Evolutionary conservation across 2,888 invertebrate genomes (phyloP).

Genomic region (Machimus atricapillus): DNA sequence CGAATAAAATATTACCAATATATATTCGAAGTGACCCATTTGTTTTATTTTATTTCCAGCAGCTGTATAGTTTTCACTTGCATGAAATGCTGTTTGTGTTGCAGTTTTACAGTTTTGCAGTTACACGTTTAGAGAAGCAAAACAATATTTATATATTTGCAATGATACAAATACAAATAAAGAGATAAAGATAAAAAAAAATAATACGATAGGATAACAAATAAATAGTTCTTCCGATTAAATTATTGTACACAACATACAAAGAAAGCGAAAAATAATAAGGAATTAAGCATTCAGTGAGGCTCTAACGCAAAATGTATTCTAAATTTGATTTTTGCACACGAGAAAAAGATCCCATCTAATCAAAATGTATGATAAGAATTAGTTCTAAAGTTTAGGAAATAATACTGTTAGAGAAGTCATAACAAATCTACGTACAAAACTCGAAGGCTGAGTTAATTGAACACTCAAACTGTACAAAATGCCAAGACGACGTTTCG

Average conservation of each 20-base stretch:
- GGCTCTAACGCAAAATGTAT: neutral
- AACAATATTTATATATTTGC: conserved; percentile 24
- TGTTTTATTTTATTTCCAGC: conserved; percentile 23
- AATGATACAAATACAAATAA: conserved; percentile 13
- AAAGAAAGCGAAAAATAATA: neutral
- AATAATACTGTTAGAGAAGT: conserved; percentile 14
- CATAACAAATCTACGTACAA: conserved; percentile 42
- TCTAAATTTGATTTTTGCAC: neutral
- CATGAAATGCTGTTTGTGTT: conserved; percentile 8
- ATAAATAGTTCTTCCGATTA: conserved; percentile 40
- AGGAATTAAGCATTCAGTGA: neutral
- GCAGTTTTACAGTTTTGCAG: conserved; percentile 8
- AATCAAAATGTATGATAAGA: conserved; percentile 25
- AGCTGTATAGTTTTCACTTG: conserved; percentile 7
- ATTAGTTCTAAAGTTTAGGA: conserved; percentile 16
- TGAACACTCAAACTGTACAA: conserved; percentile 5
- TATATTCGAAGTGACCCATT: conserved; percentile 32
- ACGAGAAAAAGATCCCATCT: conserved; percentile 13
- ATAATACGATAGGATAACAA: conserved; percentile 10
- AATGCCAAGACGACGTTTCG: neutral
- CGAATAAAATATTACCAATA: conserved; percentile 35
- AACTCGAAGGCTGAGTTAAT: conserved; percentile 30
- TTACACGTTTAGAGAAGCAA: neutral
- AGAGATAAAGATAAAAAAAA: neutral
- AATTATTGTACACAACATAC: neutral